Base-by-base conservation (phyloP, 2,797 vertebrate genomes). In the Centropyge bicolor region DNA sequence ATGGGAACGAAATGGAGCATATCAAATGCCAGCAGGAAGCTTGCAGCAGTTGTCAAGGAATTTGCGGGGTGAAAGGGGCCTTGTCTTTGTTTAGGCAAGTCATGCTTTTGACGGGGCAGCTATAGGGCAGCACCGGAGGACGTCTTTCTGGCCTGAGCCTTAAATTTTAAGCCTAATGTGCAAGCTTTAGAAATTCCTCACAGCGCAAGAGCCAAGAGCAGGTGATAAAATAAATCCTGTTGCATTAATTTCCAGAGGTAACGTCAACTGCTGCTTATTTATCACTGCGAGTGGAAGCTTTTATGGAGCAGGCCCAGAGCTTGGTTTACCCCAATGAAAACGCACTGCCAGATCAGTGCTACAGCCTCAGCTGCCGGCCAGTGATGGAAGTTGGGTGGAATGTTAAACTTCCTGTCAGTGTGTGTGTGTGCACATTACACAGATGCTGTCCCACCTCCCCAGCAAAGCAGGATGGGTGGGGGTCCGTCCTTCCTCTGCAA, bases 381-480 rank as follows among this genome's bases (percentile, higher is more conserved):
- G 71, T 88, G 92, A 93, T 94, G 91, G 92, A 94, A 92, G 91
- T 86, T 77, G 85, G 90, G 86, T 88, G 93, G 94, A 95, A 94
- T 95, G 93, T 93, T 93, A 83, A 91, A 93, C 94, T 95, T 95
- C 94, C 93, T 93, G 90, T 93, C 81, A 54, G n/a, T 74, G 79
- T 76, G n/a, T n/a, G n/a, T n/a, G n/a, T n/a, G 85, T 38, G 56
- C 54, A 54, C 70, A 13, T 46, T 64, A 60, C 80, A 75, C 89
- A 93, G 84, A 89, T 78, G 86, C 83, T 80, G 38, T 86, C 85
- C 81, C 80, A 76, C 77, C 89, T 90, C 90, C 93, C 90, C 87
- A 91, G 85, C 89, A 20, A 45, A 88, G 93, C 94, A 94, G 94
- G 94, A 93, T 93, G 95, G 94, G 95, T 49, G 94, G 92, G 93